Base-by-base conservation (phyloP, 2,888 invertebrate genomes). In the Hypena proboscidalis region DNA sequence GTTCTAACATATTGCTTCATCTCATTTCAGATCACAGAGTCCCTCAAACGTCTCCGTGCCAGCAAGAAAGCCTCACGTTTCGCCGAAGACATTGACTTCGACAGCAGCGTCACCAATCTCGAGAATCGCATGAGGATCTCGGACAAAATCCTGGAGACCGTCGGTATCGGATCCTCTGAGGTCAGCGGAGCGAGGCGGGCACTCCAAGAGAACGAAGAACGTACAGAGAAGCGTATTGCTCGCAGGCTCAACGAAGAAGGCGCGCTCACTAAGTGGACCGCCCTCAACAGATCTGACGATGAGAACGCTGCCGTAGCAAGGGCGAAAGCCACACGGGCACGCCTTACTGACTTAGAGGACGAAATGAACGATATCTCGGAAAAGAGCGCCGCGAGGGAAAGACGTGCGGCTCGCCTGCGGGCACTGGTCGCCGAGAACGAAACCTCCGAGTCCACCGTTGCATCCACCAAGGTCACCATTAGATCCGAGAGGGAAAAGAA, bases 341-440 rank as follows among this genome's bases (percentile, higher is more conserved):
- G 95, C 31, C 84, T 96, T 9, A 92, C 92, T 21, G 95, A 95
- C 67, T 85, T 96, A 26, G 95, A 96, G 69, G 93, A 93, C 33
- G 96, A 96, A 79, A 95, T 95, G 94, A 92, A 93, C 25, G 94
- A 94, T 58, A 82, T 95, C 45, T 93, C 90, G 9, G 95, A 95
- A 68, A 92, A 94, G 67, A 93, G 93, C 65, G 94, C 93, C 0
- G 93, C 93, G 10, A 92, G 95, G 53, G 95, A 96, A 71, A 93
- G 93, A 46, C 93, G 95, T 29, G 93, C 94, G 1, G 95, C 95
- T 0, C 93, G 94, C 36, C 92, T 96, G 17, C 92, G 94, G 37
- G 94, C 94, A 0, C 77, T 96, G 14, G 93, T 95, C 9, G 94
- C 93, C 34, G 95, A 93, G 60, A 81, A 84, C 3, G 93, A 93